Base-by-base conservation (phyloP, 2,113 vertebrate species). In the Coptodon bakossiorum region DNA sequence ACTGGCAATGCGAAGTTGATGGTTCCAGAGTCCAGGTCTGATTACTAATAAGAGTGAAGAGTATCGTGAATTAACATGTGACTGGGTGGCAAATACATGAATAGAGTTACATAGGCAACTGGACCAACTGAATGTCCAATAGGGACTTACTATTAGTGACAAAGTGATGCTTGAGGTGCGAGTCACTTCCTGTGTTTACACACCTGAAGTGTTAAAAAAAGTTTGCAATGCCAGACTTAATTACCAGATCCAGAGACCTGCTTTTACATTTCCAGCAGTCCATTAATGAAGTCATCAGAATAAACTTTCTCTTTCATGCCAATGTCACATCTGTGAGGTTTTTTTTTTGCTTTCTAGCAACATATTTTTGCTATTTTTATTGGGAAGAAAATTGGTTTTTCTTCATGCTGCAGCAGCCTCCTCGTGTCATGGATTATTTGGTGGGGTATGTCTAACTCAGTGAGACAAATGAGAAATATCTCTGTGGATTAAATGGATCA, bases 381-480 rank as follows among this genome's bases (percentile, higher is more conserved):
- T 14, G 19, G 9, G 2, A 59, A 31, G 1, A 59, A 31, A 59
- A 3, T 34, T 10, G 16, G 10, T 10, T 34, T 61, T 19, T 3
- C 29, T 61, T 61, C 57, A 61, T 61, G 29, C 57, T 53, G 27
- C 57, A 24, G 43, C 53, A 16, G 38, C 10, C 5, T 4, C 45
- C 36, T 59, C 50, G 3, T 43, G 24, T 61, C 73, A 50, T 56
- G 19, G 34, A 68, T 90, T 34, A 82, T 81, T 85, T 84, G 17
- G 27, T 24, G 59, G 17, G 34, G 82, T 71, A 31, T 68, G 40
- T 88, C 61, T 83, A 86, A 86, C 38, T 53, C 61, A 3, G 68
- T 82, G 80, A 87, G 89, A 90, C 85, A 85, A 90, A 93, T 87
- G 71, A 92, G 86, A 88, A 80, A 90, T 89, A 92, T 86, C 89